Conservation (phyloP, 1,140 invertebrate genomes). For the Sitobion miscanthi region DNA sequence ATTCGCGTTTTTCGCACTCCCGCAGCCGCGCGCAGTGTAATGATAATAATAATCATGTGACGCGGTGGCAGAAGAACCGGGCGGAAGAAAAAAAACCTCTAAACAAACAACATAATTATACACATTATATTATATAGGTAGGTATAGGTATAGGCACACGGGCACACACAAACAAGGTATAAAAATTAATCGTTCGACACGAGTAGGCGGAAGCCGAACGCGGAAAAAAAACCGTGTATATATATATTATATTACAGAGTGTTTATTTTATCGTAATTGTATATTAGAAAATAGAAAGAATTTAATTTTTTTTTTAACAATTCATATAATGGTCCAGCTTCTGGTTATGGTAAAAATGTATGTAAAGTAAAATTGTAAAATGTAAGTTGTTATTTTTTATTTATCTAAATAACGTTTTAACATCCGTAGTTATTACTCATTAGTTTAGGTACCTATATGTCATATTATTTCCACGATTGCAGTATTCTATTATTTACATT, state of each 20-base stretch:
- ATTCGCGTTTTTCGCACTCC: not conserved
- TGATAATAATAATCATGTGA: not conserved
- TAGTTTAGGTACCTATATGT: too few relatives aligned
- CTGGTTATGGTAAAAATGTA: not conserved
- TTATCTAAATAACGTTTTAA: too few relatives aligned
- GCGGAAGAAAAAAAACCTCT: conserved; percentile 24
- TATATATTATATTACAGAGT: not conserved
- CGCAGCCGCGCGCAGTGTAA: not conserved
- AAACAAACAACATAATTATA: conserved; percentile 46
- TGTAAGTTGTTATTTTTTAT: not conserved
- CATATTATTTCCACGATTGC: too few relatives aligned
- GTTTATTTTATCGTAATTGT: not conserved
- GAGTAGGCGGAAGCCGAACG: not conserved
- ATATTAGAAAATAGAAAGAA: not conserved
- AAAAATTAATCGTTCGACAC: conserved; percentile 45
- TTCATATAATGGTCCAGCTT: too few relatives aligned
- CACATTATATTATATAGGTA: not conserved
- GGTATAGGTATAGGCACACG: not conserved
- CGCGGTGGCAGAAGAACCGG: not conserved
- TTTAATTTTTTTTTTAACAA: too few relatives aligned
- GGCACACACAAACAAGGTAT: not conserved
- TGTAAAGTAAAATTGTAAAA: not conserved
- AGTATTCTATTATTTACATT: not conserved
- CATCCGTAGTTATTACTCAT: too few relatives aligned
- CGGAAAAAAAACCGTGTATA: conserved; percentile 5